phyloP scores from a whole-genome alignment of 2,113 vertebrate species.

The Mionectes macconnelli region DNA sequence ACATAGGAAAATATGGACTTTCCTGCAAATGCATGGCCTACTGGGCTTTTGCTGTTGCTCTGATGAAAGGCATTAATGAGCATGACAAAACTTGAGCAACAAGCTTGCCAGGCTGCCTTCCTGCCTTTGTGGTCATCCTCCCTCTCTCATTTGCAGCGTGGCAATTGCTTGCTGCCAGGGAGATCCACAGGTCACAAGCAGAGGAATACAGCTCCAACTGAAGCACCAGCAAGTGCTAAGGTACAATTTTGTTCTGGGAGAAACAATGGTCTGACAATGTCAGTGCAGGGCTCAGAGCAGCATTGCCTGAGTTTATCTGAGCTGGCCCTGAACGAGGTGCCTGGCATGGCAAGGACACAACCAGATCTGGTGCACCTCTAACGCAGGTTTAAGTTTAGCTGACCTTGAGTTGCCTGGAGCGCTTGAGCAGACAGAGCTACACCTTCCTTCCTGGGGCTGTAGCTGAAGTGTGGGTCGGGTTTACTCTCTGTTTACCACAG shows the following conservation, averaged over 20 bases:
- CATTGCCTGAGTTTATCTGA: background rate
- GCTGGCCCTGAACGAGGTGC: background rate
- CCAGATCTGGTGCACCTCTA: background rate
- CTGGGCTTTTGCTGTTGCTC: background rate
- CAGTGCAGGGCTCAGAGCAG: background rate
- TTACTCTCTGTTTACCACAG: background rate
- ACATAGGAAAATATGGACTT: background rate
- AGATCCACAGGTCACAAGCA: background rate
- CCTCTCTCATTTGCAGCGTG: background rate
- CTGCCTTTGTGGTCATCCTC: background rate
- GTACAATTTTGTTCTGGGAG: background rate
- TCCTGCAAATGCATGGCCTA: background rate
- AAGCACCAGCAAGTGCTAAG: background rate
- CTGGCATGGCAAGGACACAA: rapidly evolving
- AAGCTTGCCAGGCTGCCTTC: background rate
- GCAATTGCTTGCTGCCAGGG: background rate
- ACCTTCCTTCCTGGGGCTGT: background rate
- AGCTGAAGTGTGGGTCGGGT: background rate
- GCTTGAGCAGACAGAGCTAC: background rate
- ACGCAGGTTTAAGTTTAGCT: rapidly evolving
- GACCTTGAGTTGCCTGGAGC: background rate
- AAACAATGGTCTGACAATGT: background rate
- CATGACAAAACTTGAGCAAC: background rate
- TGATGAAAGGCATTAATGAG: background rate
- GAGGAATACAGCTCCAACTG: background rate